These are phyloP conservation scores for Drosophila pseudotalamancana DNA, from an alignment of 2,888 invertebrate species.

Conservation along the genomic window DNA sequence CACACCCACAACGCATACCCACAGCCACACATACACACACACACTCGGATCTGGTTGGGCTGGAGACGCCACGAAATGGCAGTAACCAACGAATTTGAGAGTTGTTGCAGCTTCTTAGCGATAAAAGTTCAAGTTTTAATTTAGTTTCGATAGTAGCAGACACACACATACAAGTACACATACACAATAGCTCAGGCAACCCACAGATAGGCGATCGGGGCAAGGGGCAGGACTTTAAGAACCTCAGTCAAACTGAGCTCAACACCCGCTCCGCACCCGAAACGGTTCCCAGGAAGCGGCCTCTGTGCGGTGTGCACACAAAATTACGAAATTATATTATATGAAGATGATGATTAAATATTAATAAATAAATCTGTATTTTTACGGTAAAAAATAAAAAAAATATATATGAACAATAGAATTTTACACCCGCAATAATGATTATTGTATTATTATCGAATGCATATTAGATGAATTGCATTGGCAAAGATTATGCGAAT, in stretches of 20 bases:
- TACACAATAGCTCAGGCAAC: conserved; percentile 36
- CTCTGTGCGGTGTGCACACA: conserved; percentile 56
- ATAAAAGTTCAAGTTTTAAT: conserved; percentile 38
- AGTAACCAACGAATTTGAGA: conserved; percentile 34
- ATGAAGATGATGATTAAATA: conserved; percentile 44
- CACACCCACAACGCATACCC: neutral
- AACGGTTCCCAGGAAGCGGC: neutral
- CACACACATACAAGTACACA: conserved; percentile 4
- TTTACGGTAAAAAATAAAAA: conserved; percentile 46
- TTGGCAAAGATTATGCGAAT: no score
- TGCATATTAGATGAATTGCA: no score
- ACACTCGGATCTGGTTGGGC: conserved; percentile 3
- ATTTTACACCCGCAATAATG: no score
- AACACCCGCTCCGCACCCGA: neutral
- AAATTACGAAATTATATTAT: conserved; percentile 67
- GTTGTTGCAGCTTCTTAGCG: conserved; percentile 30
- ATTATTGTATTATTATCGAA: no score
- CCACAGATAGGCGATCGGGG: conserved; percentile 6
- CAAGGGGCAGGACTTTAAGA: neutral
- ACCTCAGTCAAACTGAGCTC: conserved; percentile 35
- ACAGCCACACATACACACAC: neutral
- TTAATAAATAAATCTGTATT: conserved; percentile 54
- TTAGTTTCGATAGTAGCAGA: conserved; percentile 39
- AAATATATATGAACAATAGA: conserved; percentile 14
- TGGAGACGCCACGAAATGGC: conserved; percentile 4